Conservation (phyloP, 1,140 invertebrate species). For the Diorhabda elongata region DNA sequence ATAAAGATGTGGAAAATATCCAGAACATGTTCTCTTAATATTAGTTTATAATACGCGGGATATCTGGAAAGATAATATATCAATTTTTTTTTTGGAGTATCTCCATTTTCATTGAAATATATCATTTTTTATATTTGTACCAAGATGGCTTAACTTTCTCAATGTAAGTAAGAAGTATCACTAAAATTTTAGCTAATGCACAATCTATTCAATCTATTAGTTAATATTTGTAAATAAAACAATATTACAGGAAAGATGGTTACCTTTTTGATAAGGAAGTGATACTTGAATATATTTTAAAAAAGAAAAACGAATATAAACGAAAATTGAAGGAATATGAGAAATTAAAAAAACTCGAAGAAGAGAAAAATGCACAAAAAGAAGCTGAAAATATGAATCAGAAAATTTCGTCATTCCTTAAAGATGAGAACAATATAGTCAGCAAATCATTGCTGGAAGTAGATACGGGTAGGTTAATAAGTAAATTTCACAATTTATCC, state of each 20-base stretch:
- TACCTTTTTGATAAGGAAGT: slow-evolving; percentile 97
- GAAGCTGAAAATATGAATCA: slow-evolving; percentile 67
- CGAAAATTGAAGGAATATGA: slow-evolving; percentile 91
- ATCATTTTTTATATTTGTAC: no score
- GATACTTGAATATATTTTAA: slow-evolving; percentile 91
- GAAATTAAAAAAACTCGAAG: slow-evolving; percentile 75
- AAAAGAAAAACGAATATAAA: slow-evolving; percentile 90
- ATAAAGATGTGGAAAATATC: no score
- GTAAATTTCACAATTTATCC: no score
- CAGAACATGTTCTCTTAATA: no score
- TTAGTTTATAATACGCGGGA: no score
- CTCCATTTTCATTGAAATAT: no score
- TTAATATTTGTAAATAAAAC: slow-evolving; percentile 13
- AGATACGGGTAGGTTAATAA: background rate
- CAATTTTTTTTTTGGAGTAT: no score
- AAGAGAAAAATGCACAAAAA: slow-evolving; percentile 59
- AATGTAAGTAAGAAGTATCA: no score
- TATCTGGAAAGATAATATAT: no score
- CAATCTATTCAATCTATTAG: no score
- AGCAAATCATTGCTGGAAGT: slow-evolving; percentile 46
- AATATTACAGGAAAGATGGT: slow-evolving; percentile 73
- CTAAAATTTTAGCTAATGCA: no score
- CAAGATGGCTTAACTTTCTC: no score
- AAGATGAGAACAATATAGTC: slow-evolving; percentile 69
- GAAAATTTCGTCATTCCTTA: slow-evolving; percentile 72